These are phyloP conservation scores for Piscicola geometra DNA, from an alignment of 2,888 invertebrate genomes.

Conservation along the genomic window DNA sequence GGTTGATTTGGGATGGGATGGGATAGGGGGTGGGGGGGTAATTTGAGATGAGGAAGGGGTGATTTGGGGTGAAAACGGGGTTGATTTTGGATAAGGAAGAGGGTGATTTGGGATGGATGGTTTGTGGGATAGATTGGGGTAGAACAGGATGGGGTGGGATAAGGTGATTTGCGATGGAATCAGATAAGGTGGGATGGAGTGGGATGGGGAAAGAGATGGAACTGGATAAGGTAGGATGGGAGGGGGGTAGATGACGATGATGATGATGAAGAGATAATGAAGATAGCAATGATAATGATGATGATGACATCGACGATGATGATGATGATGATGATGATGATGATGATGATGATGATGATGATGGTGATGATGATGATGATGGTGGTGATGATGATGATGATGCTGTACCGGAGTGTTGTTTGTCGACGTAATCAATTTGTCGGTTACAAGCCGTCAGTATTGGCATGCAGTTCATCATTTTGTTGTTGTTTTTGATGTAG, in stretches of 20 bases:
- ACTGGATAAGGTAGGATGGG: too few relatives aligned
- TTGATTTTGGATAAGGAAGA: too few relatives aligned
- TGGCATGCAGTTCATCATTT: slow-evolving; percentile 60
- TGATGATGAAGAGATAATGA: slow-evolving; percentile 24
- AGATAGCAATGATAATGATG: slow-evolving; percentile 21
- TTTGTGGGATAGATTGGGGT: too few relatives aligned
- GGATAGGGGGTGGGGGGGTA: not conserved
- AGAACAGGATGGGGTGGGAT: too few relatives aligned
- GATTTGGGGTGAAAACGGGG: too few relatives aligned
- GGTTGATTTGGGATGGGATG: not conserved
- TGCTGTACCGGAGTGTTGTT: slow-evolving; percentile 4
- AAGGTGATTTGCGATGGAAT: too few relatives aligned
- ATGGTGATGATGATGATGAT: slow-evolving; percentile 30
- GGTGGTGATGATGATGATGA: slow-evolving; percentile 29
- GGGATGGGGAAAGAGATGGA: too few relatives aligned
- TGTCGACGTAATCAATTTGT: slow-evolving; percentile 83
- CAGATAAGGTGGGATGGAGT: too few relatives aligned
- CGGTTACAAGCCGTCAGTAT: slow-evolving; percentile 69
- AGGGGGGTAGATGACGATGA: too few relatives aligned
- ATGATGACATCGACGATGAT: slow-evolving; percentile 13
- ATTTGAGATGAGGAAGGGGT: not conserved
- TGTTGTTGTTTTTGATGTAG: too few relatives aligned
- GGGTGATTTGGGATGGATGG: too few relatives aligned
- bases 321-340: slow-evolving; percentile 30
- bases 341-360: slow-evolving; percentile 32